Evolutionary conservation across 1,140 invertebrate species (phyloP).

Genomic region (Goniozus legneri): DNA sequence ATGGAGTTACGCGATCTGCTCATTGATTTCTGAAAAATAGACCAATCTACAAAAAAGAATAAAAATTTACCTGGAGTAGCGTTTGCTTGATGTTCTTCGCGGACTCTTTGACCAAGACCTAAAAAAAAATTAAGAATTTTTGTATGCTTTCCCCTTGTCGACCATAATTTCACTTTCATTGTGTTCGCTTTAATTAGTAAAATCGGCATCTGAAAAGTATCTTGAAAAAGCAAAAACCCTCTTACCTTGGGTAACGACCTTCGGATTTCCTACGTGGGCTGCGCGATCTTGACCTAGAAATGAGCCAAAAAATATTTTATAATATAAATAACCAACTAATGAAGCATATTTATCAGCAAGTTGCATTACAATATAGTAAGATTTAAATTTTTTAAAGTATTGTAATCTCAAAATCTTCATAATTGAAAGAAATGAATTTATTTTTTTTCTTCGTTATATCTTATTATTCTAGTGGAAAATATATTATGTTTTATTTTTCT

Average conservation of each 20-base stretch:
- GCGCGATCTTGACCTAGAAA: slow-evolving; percentile 44
- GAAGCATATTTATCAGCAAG: no score
- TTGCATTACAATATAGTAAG: no score
- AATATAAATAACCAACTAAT: no score
- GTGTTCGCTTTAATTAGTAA: slow-evolving; percentile 27
- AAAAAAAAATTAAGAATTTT: slow-evolving; percentile 41
- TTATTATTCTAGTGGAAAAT: no score
- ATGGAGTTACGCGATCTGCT: slow-evolving; percentile 15
- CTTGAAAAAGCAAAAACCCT: slow-evolving; percentile 9
- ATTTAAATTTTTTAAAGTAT: no score
- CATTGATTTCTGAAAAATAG: slow-evolving; percentile 2
- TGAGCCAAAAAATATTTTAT: slow-evolving; percentile 34
- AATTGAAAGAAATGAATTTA: no score
- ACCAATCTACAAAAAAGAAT: slow-evolving; percentile 11
- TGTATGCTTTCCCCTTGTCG: slow-evolving; percentile 23
- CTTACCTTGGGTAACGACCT: slow-evolving; percentile 45
- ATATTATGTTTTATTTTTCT: no score
- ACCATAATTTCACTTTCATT: slow-evolving; percentile 13
- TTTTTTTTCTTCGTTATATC: no score
- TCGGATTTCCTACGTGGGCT: slow-evolving; percentile 35
- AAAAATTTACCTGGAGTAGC: slow-evolving; percentile 41
- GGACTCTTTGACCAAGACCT: slow-evolving; percentile 45
- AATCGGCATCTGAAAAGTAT: slow-evolving; percentile 39
- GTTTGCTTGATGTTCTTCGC: slow-evolving; percentile 23
- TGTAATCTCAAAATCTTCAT: no score